Conservation (phyloP, 1,140 invertebrate species). For the Caerostris extrusa region DNA sequence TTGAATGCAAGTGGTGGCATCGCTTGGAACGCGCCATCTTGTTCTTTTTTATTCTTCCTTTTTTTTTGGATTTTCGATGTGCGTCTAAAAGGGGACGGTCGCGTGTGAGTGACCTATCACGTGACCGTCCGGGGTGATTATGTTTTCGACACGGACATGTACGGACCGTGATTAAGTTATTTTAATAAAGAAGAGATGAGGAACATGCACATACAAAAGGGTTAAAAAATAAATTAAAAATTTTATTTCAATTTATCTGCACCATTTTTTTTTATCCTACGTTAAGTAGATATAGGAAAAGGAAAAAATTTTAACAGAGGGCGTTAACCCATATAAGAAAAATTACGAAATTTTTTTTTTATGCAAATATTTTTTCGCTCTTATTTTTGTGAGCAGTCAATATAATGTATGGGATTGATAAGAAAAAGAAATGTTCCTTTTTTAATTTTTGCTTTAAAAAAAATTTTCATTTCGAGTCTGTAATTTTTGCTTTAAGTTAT, state of each 20-base stretch:
- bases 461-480: too few species aligned
- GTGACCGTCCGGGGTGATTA: constrained; percentile 37
- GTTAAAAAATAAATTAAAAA: neutral
- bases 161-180: neutral
- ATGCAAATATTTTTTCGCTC: neutral
- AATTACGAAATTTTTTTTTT: neutral
- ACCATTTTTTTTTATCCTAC: neutral
- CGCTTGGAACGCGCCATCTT: neutral
- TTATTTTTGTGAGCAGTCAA: too few species aligned
- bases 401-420: too few species aligned
- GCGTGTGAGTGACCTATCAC: constrained; percentile 61
- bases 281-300: neutral
- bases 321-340: neutral
- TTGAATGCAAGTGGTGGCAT: constrained; percentile 40
- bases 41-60: constrained; percentile 17
- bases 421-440: too few species aligned
- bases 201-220: neutral
- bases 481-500: too few species aligned
- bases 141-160: neutral
- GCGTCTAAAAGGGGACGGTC: neutral
- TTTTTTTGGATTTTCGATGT: neutral
- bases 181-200: neutral
- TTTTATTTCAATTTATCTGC: neutral
- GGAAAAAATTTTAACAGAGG: neutral
- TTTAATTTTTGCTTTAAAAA: too few species aligned